Base-by-base conservation (phyloP, 2,888 invertebrate species). In the Argyresthia albistria region DNA sequence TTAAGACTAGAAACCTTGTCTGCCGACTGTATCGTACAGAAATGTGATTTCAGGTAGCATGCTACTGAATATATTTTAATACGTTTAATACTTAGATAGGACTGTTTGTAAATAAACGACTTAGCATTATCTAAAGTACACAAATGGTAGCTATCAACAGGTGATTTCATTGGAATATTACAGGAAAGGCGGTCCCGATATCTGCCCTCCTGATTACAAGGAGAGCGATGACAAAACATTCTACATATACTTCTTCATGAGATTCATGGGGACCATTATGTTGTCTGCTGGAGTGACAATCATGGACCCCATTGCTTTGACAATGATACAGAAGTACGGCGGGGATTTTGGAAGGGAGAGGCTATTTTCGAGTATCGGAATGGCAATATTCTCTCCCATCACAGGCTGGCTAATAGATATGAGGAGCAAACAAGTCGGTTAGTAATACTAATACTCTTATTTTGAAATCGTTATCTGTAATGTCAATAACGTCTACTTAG, bases 241-340 rank as follows among this genome's bases (percentile, higher is more conserved):
- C 70, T 95, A 95, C 91, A 89, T 93, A 56, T 96, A 97, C 70
- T 95, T 96, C 70, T 77, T 92, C 52, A 67, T 96, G 56, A 87
- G 95, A 67, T 93, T 96, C 60, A 80, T 95, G 62, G 95, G 93
- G 1, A 95, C 94, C 36, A 92, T 95, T 6, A 93, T 94, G 90
- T 84, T 94, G 67, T 92, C 93, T 6, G 95, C 95, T 35, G 93
- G 94, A n/a, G 93, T 95, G 0, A 95, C 95, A 10, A 93, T 97
- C 53, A 92, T 96, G 91, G 96, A 97, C 77, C 95, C 96, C 0
- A 95, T 96, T 57, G 94, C 95, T 0, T 80, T 96, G 57, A 94
- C 93, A 10, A 93, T 95, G 91, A 94, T 96, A 59, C 95, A 95
- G 72, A 92, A 93, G 67, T 93, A 93, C 65, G 93, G 93, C 0